These are phyloP conservation scores for Lepus timidus DNA, from an alignment of 2,113 vertebrate species.

Conservation along the genomic window DNA sequence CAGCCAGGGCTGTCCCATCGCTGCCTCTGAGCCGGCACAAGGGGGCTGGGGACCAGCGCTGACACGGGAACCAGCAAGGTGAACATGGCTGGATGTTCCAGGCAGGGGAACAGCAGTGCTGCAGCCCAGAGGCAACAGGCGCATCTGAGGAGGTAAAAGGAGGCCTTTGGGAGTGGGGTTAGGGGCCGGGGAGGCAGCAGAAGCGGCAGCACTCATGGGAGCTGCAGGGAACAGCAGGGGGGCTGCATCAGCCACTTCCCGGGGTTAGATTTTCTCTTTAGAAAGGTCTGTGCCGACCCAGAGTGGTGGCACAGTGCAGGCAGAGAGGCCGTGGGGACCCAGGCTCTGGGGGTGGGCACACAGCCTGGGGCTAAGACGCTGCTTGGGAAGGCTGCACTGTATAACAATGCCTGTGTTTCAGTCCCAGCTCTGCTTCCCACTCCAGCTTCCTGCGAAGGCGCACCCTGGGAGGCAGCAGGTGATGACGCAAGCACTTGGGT, in stretches of 20 bases:
- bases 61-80: neutral
- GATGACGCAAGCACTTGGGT: too few relatives aligned
- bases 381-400: too few relatives aligned
- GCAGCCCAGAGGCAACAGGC: neutral
- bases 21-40: neutral
- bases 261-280: neutral
- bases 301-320: neutral
- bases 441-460: too few relatives aligned
- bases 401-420: too few relatives aligned
- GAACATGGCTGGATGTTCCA: neutral
- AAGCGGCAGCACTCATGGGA: neutral
- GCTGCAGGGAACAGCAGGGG: neutral
- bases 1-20: neutral
- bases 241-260: neutral
- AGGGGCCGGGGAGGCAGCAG: fast-evolving
- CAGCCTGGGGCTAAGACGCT: too few relatives aligned
- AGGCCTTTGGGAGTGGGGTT: neutral
- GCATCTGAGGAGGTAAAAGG: neutral
- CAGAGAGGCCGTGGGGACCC: neutral
- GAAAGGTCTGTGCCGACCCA: neutral
- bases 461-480: too few relatives aligned
- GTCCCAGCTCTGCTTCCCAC: too few relatives aligned
- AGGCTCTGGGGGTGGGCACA: neutral
- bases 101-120: fast-evolving
- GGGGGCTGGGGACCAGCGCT: neutral